Base-by-base conservation (phyloP, 1,140 invertebrate species). In the Sycophaga agraensis region DNA sequence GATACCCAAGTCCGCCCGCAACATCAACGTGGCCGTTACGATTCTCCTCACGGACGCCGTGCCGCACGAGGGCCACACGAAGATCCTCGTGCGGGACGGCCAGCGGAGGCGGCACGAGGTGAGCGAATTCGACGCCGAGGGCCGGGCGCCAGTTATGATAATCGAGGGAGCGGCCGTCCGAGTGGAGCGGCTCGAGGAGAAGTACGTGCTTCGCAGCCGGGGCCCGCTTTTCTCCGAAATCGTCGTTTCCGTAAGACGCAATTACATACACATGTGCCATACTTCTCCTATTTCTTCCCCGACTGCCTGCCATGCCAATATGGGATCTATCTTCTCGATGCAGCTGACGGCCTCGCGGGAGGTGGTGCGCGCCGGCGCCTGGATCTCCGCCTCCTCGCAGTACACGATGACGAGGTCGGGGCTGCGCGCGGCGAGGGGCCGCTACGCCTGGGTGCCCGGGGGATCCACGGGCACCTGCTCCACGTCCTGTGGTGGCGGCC, bases 191-290 rank as follows among this genome's bases (percentile, higher is more conserved):
- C 68, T 69, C 4, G 68, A 75, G 21, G 78, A 81, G 34, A 74
- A 72, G 6, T 83, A 87, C 64, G 78, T 72, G 2, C 72, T 89
- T 19, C 73, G 73, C 65, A 82, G 84, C 0, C 73, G 78, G 37
- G 88, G 88, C 28, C 86, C 86, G 0, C 73, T 85, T 0, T 71
- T 82, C 1, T 77, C 80, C 16, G 84, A 86, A 67, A 73, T 88
- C 6, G 74, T 86, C 2, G 70, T 88, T 40, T 82, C 85, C 78
- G 87, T 88, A 77, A 76, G 72, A 11, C 4, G 12, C 9, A 2
- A n/a, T 48, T 21, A 28, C 8, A n/a, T n/a, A n/a, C n/a, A n/a
- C n/a, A n/a, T n/a, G n/a, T n/a, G n/a, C n/a, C n/a, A n/a, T n/a
- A n/a, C n/a, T n/a, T n/a, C n/a, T 46, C 9, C 19, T 0, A 24